phyloP scores from a whole-genome alignment of 2,113 vertebrate species.

The Centrocercus urophasianus region DNA sequence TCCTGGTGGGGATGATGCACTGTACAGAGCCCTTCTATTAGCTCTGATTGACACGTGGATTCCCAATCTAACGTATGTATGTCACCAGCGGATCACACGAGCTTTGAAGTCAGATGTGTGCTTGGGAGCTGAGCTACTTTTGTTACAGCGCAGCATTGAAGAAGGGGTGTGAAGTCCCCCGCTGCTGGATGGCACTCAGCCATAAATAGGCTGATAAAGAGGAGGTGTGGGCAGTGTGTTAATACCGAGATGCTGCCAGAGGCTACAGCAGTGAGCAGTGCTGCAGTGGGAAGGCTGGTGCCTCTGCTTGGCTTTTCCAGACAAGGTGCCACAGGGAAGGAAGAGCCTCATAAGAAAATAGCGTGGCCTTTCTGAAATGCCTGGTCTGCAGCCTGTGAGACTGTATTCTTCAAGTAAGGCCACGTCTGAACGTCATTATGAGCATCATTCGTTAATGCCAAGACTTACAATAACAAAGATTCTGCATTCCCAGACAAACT shows the following conservation, averaged over 20 bases:
- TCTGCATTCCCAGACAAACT: neutral
- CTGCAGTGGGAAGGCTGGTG: neutral
- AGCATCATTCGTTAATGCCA: too few relatives aligned
- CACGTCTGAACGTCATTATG: neutral
- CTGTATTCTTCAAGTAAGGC: neutral
- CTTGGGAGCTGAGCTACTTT: conserved; percentile 17
- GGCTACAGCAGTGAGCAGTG: neutral
- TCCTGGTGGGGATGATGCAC: conserved; percentile 48
- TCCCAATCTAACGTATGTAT: conserved; percentile 24
- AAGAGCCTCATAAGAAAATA: neutral
- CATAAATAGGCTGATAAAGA: neutral
- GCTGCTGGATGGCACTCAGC: neutral
- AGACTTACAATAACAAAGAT: too few relatives aligned
- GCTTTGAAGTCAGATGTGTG: neutral
- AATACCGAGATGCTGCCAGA: neutral
- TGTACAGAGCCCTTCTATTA: conserved; percentile 28
- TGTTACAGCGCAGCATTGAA: neutral
- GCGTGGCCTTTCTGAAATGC: neutral
- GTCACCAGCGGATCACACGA: conserved; percentile 33
- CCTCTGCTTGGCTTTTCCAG: neutral
- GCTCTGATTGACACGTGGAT: conserved; percentile 58
- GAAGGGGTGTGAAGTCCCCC: neutral
- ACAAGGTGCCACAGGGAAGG: rapidly evolving
- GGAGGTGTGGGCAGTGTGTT: neutral
- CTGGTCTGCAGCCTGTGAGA: neutral